Conservation (phyloP, 92 coral and sea anemone species). For the Porites lobata region DNA sequence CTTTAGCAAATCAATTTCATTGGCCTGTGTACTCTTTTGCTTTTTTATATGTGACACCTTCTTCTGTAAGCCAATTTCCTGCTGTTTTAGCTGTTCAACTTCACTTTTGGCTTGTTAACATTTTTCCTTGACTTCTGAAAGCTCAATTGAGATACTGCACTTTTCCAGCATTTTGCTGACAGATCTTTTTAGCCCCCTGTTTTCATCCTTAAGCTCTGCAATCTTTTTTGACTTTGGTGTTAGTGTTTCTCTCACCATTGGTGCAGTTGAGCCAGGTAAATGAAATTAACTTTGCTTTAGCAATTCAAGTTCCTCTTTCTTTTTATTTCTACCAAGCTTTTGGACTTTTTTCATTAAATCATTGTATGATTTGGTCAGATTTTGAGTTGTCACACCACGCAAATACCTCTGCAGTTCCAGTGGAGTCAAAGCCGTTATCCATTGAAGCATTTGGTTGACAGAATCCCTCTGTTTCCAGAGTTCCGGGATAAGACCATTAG, state of each 20-base stretch:
- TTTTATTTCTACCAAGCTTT: constrained; percentile 30
- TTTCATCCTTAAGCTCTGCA: constrained; percentile 57
- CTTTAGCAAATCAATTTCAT: constrained; percentile 32
- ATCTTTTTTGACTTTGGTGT: constrained; percentile 52
- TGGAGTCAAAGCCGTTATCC: constrained; percentile 60
- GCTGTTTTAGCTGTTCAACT: constrained; percentile 47
- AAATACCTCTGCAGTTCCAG: constrained; percentile 27
- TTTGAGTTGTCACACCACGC: constrained; percentile 41
- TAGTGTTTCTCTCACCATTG: constrained; percentile 55
- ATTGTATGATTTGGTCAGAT: constrained; percentile 44
- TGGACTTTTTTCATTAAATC: constrained; percentile 45
- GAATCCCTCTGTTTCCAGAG: constrained; percentile 57
- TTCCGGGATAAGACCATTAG: constrained; percentile 37
- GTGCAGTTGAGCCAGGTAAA: constrained; percentile 65
- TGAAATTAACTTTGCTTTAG: constrained; percentile 47
- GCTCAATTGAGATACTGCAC: constrained; percentile 48
- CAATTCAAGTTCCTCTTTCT: constrained; percentile 13
- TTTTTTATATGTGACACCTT: constrained; percentile 37
- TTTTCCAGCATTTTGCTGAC: constrained; percentile 58
- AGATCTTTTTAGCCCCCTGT: constrained; percentile 60
- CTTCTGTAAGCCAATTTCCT: constrained; percentile 31
- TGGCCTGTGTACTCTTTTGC: constrained; percentile 38
- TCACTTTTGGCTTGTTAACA: constrained; percentile 28
- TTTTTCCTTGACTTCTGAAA: constrained; percentile 53
- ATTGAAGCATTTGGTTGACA: constrained; percentile 46